Conservation (phyloP, 2,888 invertebrate species). For the Chrysolina americana region DNA sequence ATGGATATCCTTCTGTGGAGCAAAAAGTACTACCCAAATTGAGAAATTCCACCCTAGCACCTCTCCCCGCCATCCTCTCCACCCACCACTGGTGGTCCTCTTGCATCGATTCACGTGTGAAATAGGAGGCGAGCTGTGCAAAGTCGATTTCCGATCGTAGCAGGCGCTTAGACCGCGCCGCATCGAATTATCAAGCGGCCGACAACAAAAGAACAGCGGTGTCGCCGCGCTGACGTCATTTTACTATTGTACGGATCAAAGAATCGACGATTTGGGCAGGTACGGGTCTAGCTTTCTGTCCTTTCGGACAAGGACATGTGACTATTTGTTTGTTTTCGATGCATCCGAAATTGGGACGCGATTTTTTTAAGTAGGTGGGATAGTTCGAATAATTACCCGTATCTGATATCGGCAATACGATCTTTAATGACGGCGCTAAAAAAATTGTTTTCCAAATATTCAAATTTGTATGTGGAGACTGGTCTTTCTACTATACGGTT, state of each 20-base stretch:
- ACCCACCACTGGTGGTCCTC: conserved; percentile 16
- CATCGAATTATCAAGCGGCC: conserved; percentile 55
- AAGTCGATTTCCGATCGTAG: conserved; percentile 47
- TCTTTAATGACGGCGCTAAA: background rate
- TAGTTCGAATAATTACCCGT: conserved; percentile 4
- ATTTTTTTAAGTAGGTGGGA: background rate
- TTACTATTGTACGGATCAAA: conserved; percentile 14
- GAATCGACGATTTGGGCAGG: conserved; percentile 5
- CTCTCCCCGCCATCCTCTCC: background rate
- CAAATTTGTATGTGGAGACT: no score
- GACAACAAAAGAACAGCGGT: conserved; percentile 30
- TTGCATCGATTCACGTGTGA: conserved; percentile 47
- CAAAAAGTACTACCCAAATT: no score
- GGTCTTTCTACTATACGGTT: no score
- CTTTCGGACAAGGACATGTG: no score
- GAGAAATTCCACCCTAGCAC: no score
- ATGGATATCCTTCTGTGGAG: no score
- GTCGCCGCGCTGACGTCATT: conserved; percentile 18
- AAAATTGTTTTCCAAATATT: background rate
- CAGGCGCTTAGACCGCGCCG: conserved; percentile 52
- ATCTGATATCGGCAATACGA: conserved; percentile 7
- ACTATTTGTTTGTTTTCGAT: conserved; percentile 8
- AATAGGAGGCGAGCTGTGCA: conserved; percentile 48
- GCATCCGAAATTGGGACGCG: background rate
- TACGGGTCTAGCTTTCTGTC: background rate